A percentile compares a stretch with the other conserved stretches of the same genome.
These are phyloP conservation scores for Chalcosyrphus nemorum DNA, from an alignment of 2,888 invertebrate species.

Conservation along the genomic window DNA sequence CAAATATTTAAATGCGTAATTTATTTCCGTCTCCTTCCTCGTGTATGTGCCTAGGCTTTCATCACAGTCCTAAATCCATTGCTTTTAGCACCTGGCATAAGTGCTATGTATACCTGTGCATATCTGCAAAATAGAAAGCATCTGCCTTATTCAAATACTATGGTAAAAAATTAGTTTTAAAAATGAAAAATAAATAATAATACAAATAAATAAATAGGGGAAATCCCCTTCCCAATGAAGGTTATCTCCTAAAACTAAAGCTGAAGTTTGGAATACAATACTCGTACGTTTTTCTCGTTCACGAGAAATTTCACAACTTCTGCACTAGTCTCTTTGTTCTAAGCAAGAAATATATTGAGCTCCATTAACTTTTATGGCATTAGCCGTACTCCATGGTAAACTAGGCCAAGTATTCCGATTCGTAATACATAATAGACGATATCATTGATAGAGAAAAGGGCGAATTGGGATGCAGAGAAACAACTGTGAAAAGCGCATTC, in stretches of 20 bases:
- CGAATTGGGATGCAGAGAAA: not conserved
- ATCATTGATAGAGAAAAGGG: conserved; percentile 11
- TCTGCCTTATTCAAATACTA: not conserved
- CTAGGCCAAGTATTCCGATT: conserved; percentile 44
- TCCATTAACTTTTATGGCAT: conserved; percentile 39
- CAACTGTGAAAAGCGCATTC: conserved; percentile 44
- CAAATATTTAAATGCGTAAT: too few relatives aligned
- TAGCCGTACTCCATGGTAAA: conserved; percentile 12
- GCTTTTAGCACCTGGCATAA: conserved; percentile 24
- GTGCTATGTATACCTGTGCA: too few relatives aligned
- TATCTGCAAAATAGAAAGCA: too few relatives aligned
- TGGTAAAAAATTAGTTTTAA: not conserved
- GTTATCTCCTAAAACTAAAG: not conserved
- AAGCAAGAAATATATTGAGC: conserved; percentile 32
- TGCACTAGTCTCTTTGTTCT: conserved; percentile 18
- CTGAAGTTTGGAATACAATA: conserved; percentile 16
- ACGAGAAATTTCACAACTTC: not conserved
- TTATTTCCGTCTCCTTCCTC: too few relatives aligned
- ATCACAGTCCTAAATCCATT: not conserved
- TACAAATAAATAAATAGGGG: not conserved
- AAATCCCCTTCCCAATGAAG: not conserved
- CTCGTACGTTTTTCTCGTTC: not conserved
- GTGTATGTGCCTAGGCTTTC: too few relatives aligned
- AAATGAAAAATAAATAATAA: not conserved
- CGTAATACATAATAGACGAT: conserved; percentile 42